Evolutionary conservation across 2,797 vertebrate genomes (phyloP).

Genomic region (Pygocentrus nattereri): DNA sequence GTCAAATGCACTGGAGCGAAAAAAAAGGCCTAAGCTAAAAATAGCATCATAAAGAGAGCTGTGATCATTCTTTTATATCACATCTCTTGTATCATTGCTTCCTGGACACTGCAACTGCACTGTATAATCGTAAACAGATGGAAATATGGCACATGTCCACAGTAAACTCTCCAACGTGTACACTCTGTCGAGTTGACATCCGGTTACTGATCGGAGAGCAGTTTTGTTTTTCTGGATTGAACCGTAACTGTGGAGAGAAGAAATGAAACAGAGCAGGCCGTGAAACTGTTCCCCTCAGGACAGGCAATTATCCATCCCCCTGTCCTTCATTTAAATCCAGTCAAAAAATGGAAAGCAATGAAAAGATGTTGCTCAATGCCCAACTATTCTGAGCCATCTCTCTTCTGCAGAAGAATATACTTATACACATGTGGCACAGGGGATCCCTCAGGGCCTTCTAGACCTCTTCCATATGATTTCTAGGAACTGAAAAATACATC

Average conservation of each 20-base stretch:
- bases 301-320: slow-evolving; percentile 14
- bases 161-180: slow-evolving; percentile 12
- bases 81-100: background rate
- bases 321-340: slow-evolving; percentile 15
- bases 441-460: no score
- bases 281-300: slow-evolving; percentile 19
- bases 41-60: background rate
- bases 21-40: background rate
- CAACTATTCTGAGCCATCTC: background rate
- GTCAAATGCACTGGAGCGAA: background rate
- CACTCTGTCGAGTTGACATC: background rate
- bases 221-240: background rate
- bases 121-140: slow-evolving; percentile 29
- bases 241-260: background rate
- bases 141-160: background rate
- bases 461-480: no score
- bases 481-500: no score
- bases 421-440: no score
- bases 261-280: slow-evolving; percentile 21
- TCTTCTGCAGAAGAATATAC: background rate
- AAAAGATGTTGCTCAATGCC: background rate
- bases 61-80: slow-evolving; percentile 10
- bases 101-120: slow-evolving; percentile 7
- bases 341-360: background rate
- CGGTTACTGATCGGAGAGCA: background rate